Conservation (phyloP, 1,140 invertebrate species). For the Odontomachus brunneus region DNA sequence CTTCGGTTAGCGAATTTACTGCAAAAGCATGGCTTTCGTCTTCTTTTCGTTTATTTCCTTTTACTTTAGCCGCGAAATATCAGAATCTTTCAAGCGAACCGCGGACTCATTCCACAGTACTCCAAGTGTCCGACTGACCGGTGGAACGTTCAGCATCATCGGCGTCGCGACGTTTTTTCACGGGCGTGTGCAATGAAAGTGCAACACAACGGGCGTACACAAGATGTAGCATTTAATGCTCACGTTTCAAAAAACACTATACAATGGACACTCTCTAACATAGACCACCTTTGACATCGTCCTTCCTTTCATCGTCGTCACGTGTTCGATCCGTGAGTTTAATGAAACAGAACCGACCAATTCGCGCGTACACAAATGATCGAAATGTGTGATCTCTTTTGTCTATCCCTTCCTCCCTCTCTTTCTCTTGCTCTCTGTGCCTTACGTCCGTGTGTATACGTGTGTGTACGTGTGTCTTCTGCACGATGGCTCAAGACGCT, state of each 20-base stretch:
- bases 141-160: constrained; percentile 60
- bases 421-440: background rate
- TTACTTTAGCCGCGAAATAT: background rate
- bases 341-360: constrained; percentile 79
- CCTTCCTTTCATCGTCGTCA: constrained; percentile 78
- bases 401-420: constrained; percentile 20
- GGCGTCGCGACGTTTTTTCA: constrained; percentile 60
- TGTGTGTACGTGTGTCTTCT: constrained; percentile 55
- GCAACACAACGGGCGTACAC: constrained; percentile 84
- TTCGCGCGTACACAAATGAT: constrained; percentile 75
- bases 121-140: background rate
- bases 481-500: constrained; percentile 76
- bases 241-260: constrained; percentile 89
- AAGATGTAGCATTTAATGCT: constrained; percentile 89
- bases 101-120: background rate
- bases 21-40: background rate
- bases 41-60: background rate
- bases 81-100: background rate
- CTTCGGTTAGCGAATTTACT: background rate
- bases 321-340: constrained; percentile 77
- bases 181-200: constrained; percentile 63
- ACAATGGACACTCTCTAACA: constrained; percentile 87
- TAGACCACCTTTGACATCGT: constrained; percentile 83
- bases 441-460: constrained; percentile 52
- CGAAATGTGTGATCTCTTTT: constrained; percentile 72